These are phyloP conservation scores for Tolmerus cingulatus DNA, from an alignment of 2,888 invertebrate genomes.

Conservation along the genomic window DNA sequence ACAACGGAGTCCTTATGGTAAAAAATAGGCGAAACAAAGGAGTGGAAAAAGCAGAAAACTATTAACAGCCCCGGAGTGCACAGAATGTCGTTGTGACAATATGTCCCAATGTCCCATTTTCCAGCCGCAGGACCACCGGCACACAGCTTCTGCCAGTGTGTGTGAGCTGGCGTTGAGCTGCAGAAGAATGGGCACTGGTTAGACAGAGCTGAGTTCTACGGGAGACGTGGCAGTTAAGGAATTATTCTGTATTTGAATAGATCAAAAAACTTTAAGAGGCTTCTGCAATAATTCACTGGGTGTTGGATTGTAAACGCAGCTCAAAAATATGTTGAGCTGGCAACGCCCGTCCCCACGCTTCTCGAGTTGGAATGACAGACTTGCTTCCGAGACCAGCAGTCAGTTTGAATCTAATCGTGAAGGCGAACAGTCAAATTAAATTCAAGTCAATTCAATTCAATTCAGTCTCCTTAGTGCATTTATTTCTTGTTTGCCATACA, in stretches of 20 bases:
- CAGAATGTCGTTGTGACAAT: not conserved
- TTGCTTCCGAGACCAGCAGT: no score
- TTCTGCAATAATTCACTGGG: conserved; percentile 43
- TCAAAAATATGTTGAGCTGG: no score
- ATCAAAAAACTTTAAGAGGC: not conserved
- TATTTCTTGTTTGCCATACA: no score
- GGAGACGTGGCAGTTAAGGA: not conserved
- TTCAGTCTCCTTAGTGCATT: no score
- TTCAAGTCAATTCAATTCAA: no score
- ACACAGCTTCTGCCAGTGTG: not conserved
- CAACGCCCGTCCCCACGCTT: no score
- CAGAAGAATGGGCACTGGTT: not conserved
- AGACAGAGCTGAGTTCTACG: not conserved
- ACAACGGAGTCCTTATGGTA: not conserved
- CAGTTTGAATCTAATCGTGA: no score
- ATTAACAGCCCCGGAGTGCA: not conserved
- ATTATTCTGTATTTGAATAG: not conserved
- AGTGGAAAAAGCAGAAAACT: not conserved
- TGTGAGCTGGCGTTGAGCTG: not conserved
- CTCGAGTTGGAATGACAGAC: no score
- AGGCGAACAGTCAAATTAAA: no score
- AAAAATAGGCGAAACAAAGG: not conserved
- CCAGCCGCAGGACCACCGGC: not conserved
- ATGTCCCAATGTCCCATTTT: not conserved
- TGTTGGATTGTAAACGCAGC: no score